Evolutionary conservation across 1,140 invertebrate genomes (phyloP).

Genomic region (Trinorchestia longiramus): DNA sequence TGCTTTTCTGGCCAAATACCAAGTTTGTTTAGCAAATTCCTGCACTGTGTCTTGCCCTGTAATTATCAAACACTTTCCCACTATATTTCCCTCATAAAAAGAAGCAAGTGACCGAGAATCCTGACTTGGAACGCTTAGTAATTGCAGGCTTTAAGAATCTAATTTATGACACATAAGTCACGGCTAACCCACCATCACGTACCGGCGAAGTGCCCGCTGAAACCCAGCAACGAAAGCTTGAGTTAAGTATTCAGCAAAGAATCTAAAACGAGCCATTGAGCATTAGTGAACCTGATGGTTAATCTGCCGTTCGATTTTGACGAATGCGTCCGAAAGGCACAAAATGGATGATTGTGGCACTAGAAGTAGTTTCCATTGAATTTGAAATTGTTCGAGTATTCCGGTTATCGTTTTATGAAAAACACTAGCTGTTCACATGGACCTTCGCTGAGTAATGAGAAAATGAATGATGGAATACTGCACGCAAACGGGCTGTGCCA

Average conservation of each 20-base stretch:
- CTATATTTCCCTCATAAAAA: not conserved
- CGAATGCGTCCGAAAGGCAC: not conserved
- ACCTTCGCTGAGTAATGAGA: not conserved
- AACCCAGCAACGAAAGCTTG: not conserved
- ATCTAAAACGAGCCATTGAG: conserved; percentile 7
- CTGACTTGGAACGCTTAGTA: not conserved
- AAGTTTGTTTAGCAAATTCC: not conserved
- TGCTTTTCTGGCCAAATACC: not conserved
- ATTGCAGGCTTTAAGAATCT: not conserved
- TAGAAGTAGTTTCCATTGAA: not conserved
- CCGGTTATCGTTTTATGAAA: not conserved
- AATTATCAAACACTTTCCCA: not conserved
- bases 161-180: not conserved
- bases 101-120: not conserved
- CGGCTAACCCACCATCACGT: not conserved
- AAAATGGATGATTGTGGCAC: not conserved
- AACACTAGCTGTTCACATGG: not conserved
- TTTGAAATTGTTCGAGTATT: not conserved
- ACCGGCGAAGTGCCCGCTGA: not conserved
- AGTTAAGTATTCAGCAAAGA: not conserved
- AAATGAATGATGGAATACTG: not conserved
- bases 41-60: not conserved
- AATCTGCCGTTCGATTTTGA: not conserved
- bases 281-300: not conserved
- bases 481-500: not conserved